A percentile compares a stretch with the other conserved stretches of the same genome.
Conservation (phyloP, 1,140 invertebrate species). For the Penaeus chinensis region DNA sequence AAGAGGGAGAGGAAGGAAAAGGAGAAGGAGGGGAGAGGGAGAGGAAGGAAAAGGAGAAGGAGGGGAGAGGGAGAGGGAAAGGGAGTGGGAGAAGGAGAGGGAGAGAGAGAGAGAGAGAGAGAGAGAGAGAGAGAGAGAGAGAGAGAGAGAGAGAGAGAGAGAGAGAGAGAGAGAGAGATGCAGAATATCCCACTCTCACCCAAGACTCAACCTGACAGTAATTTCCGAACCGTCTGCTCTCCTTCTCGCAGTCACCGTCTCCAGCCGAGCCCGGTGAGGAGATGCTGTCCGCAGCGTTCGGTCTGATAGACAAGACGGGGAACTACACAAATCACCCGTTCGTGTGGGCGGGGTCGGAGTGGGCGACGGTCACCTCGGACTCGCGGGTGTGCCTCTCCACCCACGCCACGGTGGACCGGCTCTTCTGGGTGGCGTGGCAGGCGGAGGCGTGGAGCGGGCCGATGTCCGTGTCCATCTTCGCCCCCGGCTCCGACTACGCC, state of each 20-base stretch:
- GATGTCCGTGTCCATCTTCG: conserved; percentile 37
- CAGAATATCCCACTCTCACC: background rate
- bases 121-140: conserved; percentile 20
- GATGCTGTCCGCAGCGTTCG: conserved; percentile 6
- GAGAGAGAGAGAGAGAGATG: conserved; percentile 8
- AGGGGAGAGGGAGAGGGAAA: conserved; percentile 1
- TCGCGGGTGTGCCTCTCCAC: conserved; percentile 27
- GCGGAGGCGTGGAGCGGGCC: conserved; percentile 30
- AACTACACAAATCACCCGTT: conserved; percentile 32
- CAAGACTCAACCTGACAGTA: background rate
- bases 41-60: background rate
- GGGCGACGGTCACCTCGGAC: background rate
- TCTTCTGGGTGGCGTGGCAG: conserved; percentile 43
- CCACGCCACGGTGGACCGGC: conserved; percentile 22
- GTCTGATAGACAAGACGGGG: conserved; percentile 1
- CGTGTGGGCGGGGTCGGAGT: conserved; percentile 27
- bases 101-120: conserved; percentile 9
- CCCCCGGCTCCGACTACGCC: conserved; percentile 10
- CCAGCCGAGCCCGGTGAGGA: background rate
- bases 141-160: conserved; percentile 22
- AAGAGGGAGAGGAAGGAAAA: too few relatives aligned
- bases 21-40: background rate
- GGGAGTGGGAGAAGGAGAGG: background rate
- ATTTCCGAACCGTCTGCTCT: background rate
- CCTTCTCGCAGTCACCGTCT: background rate